Percentiles rank a stretch among this genome's conserved stretches.
These are phyloP conservation scores for Sarotherodon lohbergeri DNA, from an alignment of 2,113 vertebrate genomes.

Conservation along the genomic window DNA sequence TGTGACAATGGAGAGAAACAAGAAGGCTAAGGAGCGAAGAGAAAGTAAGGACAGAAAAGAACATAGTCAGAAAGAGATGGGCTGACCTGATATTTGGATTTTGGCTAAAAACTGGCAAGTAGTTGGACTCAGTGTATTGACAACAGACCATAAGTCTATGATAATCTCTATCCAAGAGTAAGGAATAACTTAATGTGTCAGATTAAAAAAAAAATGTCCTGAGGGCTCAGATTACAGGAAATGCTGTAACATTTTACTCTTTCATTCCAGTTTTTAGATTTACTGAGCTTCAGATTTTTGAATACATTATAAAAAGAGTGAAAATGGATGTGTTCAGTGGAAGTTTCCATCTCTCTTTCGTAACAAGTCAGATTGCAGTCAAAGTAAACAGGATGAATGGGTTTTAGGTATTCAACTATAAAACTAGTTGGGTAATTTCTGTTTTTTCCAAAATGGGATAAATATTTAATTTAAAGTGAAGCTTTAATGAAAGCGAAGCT, in stretches of 20 bases:
- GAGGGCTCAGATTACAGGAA: background rate
- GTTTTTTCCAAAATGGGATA: background rate
- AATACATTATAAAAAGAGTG: background rate
- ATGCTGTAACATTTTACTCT: background rate
- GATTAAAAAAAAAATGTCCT: background rate
- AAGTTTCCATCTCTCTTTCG: background rate
- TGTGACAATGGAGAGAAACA: background rate
- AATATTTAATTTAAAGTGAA: background rate
- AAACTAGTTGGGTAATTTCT: background rate
- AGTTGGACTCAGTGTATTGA: background rate
- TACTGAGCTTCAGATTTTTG: background rate
- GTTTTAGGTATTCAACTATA: background rate
- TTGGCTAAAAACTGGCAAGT: background rate
- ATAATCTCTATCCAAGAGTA: background rate
- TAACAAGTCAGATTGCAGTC: background rate
- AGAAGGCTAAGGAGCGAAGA: background rate
- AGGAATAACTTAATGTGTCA: background rate
- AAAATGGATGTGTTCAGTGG: background rate
- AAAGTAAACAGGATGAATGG: background rate
- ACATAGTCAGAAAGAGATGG: background rate
- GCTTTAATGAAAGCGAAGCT: background rate
- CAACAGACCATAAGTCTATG: background rate
- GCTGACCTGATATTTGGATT: background rate
- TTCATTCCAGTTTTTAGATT: background rate
- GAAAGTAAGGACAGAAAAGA: background rate